Evolutionary conservation across 2,888 invertebrate species (phyloP).

Genomic region (Meloe dianella): DNA sequence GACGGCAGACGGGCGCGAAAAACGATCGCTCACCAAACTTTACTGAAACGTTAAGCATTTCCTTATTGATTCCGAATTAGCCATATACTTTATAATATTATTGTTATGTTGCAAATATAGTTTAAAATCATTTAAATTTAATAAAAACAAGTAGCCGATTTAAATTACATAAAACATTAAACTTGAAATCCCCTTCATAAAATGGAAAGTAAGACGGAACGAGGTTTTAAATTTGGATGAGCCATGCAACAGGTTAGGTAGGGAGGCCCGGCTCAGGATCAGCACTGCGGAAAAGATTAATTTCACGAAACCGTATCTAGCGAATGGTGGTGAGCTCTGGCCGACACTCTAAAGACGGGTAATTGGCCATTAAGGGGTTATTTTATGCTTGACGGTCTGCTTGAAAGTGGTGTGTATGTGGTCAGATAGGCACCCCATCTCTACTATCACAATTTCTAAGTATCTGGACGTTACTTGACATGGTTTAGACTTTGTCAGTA

Average conservation of each 20-base stretch:
- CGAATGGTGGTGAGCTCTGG: constrained; percentile 35
- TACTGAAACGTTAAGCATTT: constrained; percentile 45
- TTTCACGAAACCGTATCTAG: constrained; percentile 42
- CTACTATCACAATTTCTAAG: constrained; percentile 53
- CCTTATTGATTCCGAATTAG: constrained; percentile 52
- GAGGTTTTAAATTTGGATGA: constrained; percentile 51
- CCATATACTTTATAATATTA: constrained; percentile 26
- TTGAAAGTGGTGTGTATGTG: constrained; percentile 52
- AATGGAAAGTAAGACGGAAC: constrained; percentile 16
- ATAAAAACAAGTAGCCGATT: neutral
- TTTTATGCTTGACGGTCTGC: constrained; percentile 49
- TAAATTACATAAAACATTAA: neutral
- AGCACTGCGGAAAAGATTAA: constrained; percentile 49
- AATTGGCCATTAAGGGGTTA: constrained; percentile 54
- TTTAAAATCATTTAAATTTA: neutral
- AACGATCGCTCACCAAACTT: constrained; percentile 54
- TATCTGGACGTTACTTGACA: constrained; percentile 46
- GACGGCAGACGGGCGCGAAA: constrained; percentile 53
- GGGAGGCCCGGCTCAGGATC: constrained; percentile 42
- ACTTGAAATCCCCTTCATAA: neutral
- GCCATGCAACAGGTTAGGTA: constrained; percentile 51
- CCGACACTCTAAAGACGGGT: constrained; percentile 45
- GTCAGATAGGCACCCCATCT: constrained; percentile 51
- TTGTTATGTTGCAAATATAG: neutral
- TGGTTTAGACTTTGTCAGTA: constrained; percentile 53